Evolutionary conservation across 2,113 vertebrate species (phyloP), one percentile per base, ranked within the genome.

Genomic region (Ariopsis seemanni): DNA sequence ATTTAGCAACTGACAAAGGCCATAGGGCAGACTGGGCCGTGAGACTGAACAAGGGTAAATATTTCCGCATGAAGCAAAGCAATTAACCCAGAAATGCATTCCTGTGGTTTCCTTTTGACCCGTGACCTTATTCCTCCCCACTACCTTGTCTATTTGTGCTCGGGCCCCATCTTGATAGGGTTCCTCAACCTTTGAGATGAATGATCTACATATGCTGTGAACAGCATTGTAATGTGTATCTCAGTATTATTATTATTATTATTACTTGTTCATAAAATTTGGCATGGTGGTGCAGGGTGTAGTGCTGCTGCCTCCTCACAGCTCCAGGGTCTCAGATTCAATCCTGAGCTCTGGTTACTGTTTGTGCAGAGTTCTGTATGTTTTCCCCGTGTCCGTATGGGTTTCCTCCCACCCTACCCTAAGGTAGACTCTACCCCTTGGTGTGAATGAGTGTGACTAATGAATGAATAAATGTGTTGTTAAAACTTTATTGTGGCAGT

Each of bases 21-120:
- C 52, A 52, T 1, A n/a, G 48, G 48, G 22, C 20, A 27, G 75
- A 78, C 50, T 17, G 52, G 25, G 52, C 75, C 52, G 3, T 27
- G 75, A 55, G 52, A 78, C 75, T 55, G 50, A 79, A 27, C 52
- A 27, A 55, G 52, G 25, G 25, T 55, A 55, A 79, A 55, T 55
- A 55, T 55, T 79, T 79, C 52, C 55, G 25, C 52, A 79, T 11
- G 0, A 55, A 55, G 52, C 52, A 77, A 77, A 77, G 74, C 48
- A 77, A 77, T 77, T 77, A 77, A 77, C 48, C 74, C 48, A 52
- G 25, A 12, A 77, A 53, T 77, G 74, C 50, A n/a, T 77, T 4
- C 74, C 74, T 77, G 48, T 53, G 50, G 74, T 53, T 77, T 77
- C n/a, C 74, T 74, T 74, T 74, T 74, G 71, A 74, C 71, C 71